Percentiles rank a stretch among this genome's conserved stretches.
These are phyloP conservation scores for Mus minutoides DNA, from an alignment of 2,797 vertebrate species.

Conservation along the genomic window DNA sequence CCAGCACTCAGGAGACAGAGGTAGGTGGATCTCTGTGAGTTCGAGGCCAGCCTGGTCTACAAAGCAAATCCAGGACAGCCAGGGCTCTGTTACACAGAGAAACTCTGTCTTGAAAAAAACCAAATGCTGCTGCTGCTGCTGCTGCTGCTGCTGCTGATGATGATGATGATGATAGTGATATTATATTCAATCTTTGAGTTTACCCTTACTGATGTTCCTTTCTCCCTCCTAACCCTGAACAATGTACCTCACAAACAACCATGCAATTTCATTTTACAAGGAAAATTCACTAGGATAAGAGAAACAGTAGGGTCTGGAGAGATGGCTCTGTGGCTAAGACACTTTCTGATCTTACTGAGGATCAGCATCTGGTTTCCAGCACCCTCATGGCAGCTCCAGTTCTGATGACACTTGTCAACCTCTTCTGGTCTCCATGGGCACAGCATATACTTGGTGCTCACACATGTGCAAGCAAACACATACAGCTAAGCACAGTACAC, in stretches of 20 bases:
- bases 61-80: too few relatives aligned
- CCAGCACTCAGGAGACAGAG: too few relatives aligned
- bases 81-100: not conserved
- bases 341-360: not conserved
- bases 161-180: not conserved
- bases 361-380: not conserved
- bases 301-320: not conserved
- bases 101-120: not conserved
- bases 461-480: not conserved
- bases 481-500: not conserved
- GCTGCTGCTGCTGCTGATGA: too few relatives aligned
- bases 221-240: not conserved
- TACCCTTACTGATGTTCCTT: not conserved
- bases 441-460: not conserved
- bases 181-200: not conserved
- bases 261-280: not conserved
- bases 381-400: not conserved
- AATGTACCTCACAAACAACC: not conserved
- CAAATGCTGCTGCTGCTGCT: not conserved
- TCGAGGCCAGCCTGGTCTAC: too few relatives aligned
- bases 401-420: not conserved
- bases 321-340: not conserved
- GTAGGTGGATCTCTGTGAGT: too few relatives aligned
- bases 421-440: not conserved
- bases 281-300: not conserved